These are phyloP conservation scores for Rutilus rutilus DNA, from an alignment of 2,113 vertebrate species.

Conservation along the genomic window DNA sequence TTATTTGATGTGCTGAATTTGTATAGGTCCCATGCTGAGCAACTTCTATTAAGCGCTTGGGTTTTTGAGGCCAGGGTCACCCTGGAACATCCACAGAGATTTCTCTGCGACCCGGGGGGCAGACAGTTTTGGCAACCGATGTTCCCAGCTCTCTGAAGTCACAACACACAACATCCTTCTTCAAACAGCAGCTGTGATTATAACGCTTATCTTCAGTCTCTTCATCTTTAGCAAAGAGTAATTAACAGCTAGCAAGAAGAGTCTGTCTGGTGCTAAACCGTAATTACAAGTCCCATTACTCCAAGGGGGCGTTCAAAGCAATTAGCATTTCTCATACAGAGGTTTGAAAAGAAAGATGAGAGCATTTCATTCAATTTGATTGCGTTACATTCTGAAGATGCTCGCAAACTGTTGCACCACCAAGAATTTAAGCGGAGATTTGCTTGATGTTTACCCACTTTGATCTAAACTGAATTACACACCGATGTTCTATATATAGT, in stretches of 20 bases:
- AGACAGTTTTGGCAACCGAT: slow-evolving; percentile 55
- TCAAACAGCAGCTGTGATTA: slow-evolving; percentile 57
- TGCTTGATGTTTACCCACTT: slow-evolving; percentile 47
- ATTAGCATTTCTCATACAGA: slow-evolving; percentile 61
- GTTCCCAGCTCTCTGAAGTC: slow-evolving; percentile 50
- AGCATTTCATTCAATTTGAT: slow-evolving; percentile 55
- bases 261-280: slow-evolving; percentile 60
- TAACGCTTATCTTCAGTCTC: slow-evolving; percentile 58
- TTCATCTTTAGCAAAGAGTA: slow-evolving; percentile 61
- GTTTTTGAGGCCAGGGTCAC: slow-evolving; percentile 57
- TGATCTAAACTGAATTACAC: slow-evolving; percentile 28
- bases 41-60: slow-evolving; percentile 31
- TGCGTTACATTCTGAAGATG: slow-evolving; percentile 41
- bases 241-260: slow-evolving; percentile 56
- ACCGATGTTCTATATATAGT: background rate
- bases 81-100: slow-evolving; percentile 59
- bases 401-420: slow-evolving; percentile 1
- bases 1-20: slow-evolving; percentile 54
- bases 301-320: slow-evolving; percentile 61
- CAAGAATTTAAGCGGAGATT: slow-evolving; percentile 37
- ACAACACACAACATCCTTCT: slow-evolving; percentile 51
- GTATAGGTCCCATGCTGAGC: slow-evolving; percentile 45
- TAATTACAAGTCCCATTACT: slow-evolving; percentile 67
- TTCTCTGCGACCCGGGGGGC: slow-evolving; percentile 53
- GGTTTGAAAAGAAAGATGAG: slow-evolving; percentile 55